Evolutionary conservation across 2,797 vertebrate genomes (phyloP).

Genomic region (Cirrhinus molitorella): DNA sequence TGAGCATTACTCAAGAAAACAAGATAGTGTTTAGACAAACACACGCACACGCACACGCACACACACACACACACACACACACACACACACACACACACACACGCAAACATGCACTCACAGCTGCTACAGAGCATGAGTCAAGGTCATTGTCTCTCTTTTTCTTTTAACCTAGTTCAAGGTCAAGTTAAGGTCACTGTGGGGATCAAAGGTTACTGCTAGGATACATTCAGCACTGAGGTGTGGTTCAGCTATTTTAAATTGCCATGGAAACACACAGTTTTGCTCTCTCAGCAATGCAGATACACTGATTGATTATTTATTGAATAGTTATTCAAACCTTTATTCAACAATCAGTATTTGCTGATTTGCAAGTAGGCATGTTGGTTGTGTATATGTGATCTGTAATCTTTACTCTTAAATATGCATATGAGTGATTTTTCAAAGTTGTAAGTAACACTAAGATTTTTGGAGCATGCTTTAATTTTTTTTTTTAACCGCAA

Average conservation of each 20-base stretch:
- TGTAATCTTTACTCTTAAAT: too few relatives aligned
- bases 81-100: not conserved
- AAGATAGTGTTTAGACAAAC: not conserved
- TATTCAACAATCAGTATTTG: not conserved
- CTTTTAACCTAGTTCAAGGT: slow-evolving; percentile 52
- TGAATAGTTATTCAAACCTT: not conserved
- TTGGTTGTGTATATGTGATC: too few relatives aligned
- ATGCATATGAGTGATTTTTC: not conserved
- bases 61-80: not conserved
- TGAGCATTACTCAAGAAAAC: slow-evolving; percentile 37
- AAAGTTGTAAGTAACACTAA: not conserved
- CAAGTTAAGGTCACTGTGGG: slow-evolving; percentile 51
- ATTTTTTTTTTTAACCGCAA: not conserved
- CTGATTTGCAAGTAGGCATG: not conserved
- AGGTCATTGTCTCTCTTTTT: slow-evolving; percentile 41
- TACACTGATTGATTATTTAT: not conserved
- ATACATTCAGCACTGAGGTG: not conserved
- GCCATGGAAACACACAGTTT: slow-evolving; percentile 24
- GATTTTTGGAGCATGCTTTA: not conserved
- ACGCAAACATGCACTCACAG: not conserved
- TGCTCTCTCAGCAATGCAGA: slow-evolving; percentile 10
- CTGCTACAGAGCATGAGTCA: slow-evolving; percentile 26
- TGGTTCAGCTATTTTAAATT: slow-evolving; percentile 13
- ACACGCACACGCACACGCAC: not conserved
- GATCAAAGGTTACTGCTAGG: slow-evolving; percentile 48